phyloP scores from a whole-genome alignment of 2,888 invertebrate genomes.

The Metalampra italica region DNA sequence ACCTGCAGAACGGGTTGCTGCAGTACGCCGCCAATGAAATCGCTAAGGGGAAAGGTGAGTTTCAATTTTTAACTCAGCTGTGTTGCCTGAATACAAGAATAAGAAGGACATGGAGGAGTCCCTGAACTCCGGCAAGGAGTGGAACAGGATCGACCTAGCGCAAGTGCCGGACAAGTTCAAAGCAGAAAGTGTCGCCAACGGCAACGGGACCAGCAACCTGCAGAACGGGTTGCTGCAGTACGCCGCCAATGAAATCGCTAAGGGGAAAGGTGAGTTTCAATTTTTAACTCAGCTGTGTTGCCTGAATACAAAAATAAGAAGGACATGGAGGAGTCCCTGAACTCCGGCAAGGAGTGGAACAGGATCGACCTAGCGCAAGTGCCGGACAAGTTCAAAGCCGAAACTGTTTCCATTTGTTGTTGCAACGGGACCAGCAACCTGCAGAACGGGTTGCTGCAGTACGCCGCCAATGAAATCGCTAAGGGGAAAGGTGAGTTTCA shows the following conservation, averaged over 20 bases:
- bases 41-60: conserved; percentile 73
- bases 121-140: conserved; percentile 34
- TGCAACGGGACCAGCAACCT: conserved; percentile 60
- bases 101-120: conserved; percentile 64
- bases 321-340: conserved; percentile 59
- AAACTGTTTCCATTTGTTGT: conserved; percentile 42
- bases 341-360: conserved; percentile 48
- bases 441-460: conserved; percentile 73
- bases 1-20: conserved; percentile 68
- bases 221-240: conserved; percentile 75
- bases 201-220: conserved; percentile 55
- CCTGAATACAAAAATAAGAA: conserved; percentile 75
- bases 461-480: conserved; percentile 81
- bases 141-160: conserved; percentile 76
- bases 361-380: conserved; percentile 74
- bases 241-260: conserved; percentile 82
- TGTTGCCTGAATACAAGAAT: conserved; percentile 77
- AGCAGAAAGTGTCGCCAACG: conserved; percentile 43
- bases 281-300: no score
- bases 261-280: conserved; percentile 67
- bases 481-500: conserved; percentile 71
- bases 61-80: no score
- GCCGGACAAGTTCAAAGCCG: conserved; percentile 50
- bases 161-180: conserved; percentile 58
- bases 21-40: conserved; percentile 82